Evolutionary conservation across 2,113 vertebrate species (phyloP).

Genomic region (Leiothrix lutea): DNA sequence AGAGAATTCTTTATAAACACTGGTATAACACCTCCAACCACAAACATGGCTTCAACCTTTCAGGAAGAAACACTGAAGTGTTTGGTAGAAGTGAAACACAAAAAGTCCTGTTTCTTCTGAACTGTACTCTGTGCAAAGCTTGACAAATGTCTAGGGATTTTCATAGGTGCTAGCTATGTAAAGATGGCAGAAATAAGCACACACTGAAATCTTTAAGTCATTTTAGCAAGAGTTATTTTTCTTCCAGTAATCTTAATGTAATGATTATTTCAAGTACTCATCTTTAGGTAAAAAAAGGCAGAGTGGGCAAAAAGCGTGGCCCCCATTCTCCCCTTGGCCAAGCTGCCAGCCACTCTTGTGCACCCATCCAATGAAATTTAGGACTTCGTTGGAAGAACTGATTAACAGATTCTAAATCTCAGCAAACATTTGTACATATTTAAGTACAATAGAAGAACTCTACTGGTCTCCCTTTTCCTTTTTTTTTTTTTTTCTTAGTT

Average conservation of each 20-base stretch:
- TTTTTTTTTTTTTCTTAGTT: background rate
- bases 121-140: background rate
- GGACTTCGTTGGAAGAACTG: background rate
- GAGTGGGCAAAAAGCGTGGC: background rate
- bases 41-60: background rate
- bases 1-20: background rate
- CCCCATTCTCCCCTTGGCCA: background rate
- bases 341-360: background rate
- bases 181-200: background rate
- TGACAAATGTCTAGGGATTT: background rate
- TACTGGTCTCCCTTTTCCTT: background rate
- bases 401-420: background rate
- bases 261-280: background rate
- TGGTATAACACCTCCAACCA: background rate
- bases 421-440: background rate
- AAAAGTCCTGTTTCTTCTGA: background rate
- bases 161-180: background rate
- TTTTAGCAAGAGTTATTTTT: background rate
- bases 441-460: background rate
- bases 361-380: background rate
- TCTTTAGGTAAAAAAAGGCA: background rate
- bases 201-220: background rate
- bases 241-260: background rate
- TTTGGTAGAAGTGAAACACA: background rate
- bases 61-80: background rate